Conservation (phyloP, 2,797 vertebrate genomes). For the Nyctalus aviator region DNA sequence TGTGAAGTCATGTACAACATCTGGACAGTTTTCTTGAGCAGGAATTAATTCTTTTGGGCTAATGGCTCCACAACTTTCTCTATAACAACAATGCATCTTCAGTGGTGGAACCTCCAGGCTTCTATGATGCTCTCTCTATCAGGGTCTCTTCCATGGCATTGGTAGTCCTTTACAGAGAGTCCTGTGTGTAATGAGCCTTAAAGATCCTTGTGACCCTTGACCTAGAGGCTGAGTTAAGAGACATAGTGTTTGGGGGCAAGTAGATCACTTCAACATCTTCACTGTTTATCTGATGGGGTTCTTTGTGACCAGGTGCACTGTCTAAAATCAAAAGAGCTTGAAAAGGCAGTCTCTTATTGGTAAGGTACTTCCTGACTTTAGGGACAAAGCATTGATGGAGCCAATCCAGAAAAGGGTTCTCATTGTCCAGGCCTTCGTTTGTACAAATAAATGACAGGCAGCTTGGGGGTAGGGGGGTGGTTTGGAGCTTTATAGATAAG, state of each 20-base stretch:
- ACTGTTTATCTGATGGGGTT: not conserved
- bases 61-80: not conserved
- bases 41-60: not conserved
- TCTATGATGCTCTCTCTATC: not conserved
- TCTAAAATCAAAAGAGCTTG: not conserved
- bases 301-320: not conserved
- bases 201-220: not conserved
- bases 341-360: not conserved
- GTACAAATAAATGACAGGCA: not conserved
- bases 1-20: not conserved
- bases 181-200: not conserved
- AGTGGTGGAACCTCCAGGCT: not conserved
- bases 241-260: not conserved
- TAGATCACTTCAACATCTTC: not conserved
- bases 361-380: not conserved
- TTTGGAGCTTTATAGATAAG: not conserved
- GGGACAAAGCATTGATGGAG: not conserved
- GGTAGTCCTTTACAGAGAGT: not conserved
- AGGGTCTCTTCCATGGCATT: not conserved
- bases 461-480: too few relatives aligned
- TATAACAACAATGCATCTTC: not conserved
- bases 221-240: not conserved
- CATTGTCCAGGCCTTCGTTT: not conserved
- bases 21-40: not conserved
- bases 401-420: not conserved